Evolutionary conservation across 2,797 vertebrate species (phyloP).

Genomic region (Alosa sapidissima): DNA sequence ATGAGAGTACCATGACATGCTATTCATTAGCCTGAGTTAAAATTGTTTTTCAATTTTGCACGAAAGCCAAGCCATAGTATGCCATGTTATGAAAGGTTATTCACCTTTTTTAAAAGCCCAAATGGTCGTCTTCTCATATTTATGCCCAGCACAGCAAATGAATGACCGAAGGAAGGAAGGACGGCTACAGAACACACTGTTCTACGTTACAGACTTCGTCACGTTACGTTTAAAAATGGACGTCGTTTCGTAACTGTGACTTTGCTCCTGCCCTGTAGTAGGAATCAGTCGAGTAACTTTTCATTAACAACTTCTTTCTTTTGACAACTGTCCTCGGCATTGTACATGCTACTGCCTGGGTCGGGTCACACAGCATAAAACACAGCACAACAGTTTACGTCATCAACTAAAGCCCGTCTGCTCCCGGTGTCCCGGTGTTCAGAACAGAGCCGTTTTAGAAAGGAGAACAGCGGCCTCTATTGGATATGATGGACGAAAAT

Average conservation of each 20-base stretch:
- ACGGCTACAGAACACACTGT: neutral
- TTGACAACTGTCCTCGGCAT: neutral
- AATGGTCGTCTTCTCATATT: neutral
- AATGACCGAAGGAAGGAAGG: neutral
- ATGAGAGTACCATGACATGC: neutral
- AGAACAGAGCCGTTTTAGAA: neutral
- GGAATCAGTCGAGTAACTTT: neutral
- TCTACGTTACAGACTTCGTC: neutral
- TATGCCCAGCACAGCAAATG: neutral
- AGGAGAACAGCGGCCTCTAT: constrained; percentile 1
- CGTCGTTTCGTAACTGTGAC: constrained; percentile 24
- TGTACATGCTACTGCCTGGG: neutral
- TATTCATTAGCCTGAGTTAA: neutral
- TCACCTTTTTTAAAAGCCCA: neutral
- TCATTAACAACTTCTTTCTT: neutral
- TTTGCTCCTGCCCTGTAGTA: neutral
- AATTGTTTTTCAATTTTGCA: neutral
- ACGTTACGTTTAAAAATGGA: constrained; percentile 16
- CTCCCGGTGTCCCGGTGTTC: no score
- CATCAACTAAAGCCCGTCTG: neutral
- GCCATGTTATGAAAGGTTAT: neutral
- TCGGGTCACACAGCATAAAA: neutral
- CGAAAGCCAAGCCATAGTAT: neutral
- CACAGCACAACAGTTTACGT: neutral
- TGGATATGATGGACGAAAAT: neutral